These are phyloP conservation scores for Neoniphon sammara DNA, from an alignment of 2,797 vertebrate species.

Conservation along the genomic window DNA sequence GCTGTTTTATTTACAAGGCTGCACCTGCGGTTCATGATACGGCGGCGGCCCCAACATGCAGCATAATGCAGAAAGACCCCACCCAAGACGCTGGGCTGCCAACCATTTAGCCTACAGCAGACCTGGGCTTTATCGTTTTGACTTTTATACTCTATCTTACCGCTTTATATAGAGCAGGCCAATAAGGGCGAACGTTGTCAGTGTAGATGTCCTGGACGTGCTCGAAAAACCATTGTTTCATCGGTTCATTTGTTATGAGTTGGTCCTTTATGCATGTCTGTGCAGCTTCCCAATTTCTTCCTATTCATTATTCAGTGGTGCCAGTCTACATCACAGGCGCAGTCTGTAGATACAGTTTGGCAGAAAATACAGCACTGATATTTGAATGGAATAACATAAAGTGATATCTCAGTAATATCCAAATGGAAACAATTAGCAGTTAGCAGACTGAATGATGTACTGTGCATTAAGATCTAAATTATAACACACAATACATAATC, in stretches of 20 bases:
- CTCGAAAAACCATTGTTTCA: conserved; percentile 6
- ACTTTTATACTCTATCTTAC: not conserved
- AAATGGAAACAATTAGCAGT: not conserved
- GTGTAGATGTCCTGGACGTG: not conserved
- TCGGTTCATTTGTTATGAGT: conserved; percentile 21
- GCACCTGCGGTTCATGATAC: conserved; percentile 72
- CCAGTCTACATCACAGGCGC: conserved; percentile 26
- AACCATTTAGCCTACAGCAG: conserved; percentile 54
- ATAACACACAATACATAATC: conserved; percentile 25
- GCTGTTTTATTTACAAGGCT: conserved; percentile 67
- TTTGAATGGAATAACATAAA: not conserved
- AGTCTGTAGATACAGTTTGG: conserved; percentile 17
- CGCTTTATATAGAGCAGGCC: no score
- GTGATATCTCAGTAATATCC: not conserved
- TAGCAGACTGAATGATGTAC: not conserved
- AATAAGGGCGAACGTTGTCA: not conserved
- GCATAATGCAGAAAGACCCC: conserved; percentile 90
- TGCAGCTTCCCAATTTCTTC: conserved; percentile 14
- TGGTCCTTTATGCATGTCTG: conserved; percentile 18
- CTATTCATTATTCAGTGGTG: not conserved
- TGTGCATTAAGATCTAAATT: not conserved
- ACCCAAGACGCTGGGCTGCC: conserved; percentile 82
- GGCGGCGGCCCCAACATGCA: conserved; percentile 74
- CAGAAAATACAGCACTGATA: not conserved
- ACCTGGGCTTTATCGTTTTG: conserved; percentile 25